Evolutionary conservation across 2,888 invertebrate genomes (phyloP).

Genomic region (Dorcus hopei): DNA sequence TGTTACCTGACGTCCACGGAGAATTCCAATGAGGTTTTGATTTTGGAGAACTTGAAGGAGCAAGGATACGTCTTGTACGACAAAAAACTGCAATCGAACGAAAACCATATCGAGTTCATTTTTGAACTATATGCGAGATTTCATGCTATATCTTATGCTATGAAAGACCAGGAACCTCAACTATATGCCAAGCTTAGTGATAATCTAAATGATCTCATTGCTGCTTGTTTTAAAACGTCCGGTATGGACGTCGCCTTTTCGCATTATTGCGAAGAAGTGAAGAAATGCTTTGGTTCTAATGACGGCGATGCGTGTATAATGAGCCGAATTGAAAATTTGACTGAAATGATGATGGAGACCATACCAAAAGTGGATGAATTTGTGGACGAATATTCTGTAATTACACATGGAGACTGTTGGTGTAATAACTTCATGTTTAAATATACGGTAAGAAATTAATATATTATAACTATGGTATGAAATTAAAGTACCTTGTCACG

Average conservation of each 20-base stretch:
- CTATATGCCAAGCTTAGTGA: conserved; percentile 21
- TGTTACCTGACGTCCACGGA: conserved; percentile 17
- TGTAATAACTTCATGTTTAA: conserved; percentile 21
- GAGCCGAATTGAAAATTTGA: not conserved
- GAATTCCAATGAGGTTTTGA: conserved; percentile 24
- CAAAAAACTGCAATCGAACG: conserved; percentile 31
- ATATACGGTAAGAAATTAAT: conserved; percentile 8
- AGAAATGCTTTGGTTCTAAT: not conserved
- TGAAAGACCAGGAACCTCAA: conserved; percentile 32
- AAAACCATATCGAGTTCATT: conserved; percentile 31
- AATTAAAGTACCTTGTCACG: too few species aligned
- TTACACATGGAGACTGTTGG: conserved; percentile 21
- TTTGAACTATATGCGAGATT: conserved; percentile 36
- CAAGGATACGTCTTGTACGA: conserved; percentile 32
- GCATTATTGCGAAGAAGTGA: not conserved
- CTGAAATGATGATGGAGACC: not conserved
- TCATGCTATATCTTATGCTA: conserved; percentile 35
- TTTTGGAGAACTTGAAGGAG: conserved; percentile 33
- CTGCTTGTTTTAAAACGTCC: not conserved
- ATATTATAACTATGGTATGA: too few species aligned
- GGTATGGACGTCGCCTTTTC: not conserved
- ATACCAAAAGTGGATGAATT: not conserved
- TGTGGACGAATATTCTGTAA: conserved; percentile 1
- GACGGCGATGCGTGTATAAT: not conserved
- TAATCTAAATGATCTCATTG: not conserved